A percentile compares a stretch with the other conserved stretches of the same genome.
These are phyloP conservation scores for Capromys pilorides DNA, from an alignment of 2,797 vertebrate species.

Conservation along the genomic window DNA sequence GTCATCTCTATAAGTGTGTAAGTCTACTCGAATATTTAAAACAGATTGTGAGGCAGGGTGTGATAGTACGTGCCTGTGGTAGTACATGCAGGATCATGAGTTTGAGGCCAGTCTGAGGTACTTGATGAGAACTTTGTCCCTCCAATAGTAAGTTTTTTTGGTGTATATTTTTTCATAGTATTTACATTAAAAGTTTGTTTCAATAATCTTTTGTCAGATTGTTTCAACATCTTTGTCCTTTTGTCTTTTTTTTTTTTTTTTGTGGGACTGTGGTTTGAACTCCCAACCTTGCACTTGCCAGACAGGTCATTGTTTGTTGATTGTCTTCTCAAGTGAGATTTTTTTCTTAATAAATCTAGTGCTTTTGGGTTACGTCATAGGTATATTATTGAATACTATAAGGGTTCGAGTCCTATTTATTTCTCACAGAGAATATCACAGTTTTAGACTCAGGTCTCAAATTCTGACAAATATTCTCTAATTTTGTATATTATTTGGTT, in stretches of 20 bases:
- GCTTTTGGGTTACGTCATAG: not conserved
- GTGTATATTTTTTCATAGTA: slow-evolving; percentile 7
- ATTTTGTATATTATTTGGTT: not conserved
- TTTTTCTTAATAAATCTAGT: not conserved
- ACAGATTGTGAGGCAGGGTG: not conserved
- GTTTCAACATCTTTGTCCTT: not conserved
- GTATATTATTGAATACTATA: not conserved
- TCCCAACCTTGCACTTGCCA: no score
- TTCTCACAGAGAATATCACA: not conserved
- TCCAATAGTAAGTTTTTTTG: not conserved
- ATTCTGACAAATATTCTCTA: not conserved
- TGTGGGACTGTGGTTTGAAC: no score
- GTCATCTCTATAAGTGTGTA: not conserved
- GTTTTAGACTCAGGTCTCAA: not conserved
- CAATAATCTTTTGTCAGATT: not conserved
- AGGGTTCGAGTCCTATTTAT: not conserved
- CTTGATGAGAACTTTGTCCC: not conserved
- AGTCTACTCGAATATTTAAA: not conserved
- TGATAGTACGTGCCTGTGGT: not conserved
- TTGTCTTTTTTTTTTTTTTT: no score
- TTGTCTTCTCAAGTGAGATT: not conserved
- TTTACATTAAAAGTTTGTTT: not conserved
- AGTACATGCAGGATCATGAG: no score
- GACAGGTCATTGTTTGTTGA: not conserved
- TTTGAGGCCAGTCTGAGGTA: not conserved